Evolutionary conservation across 1,140 invertebrate genomes (phyloP).

Genomic region (Drosophila parabipectinata): DNA sequence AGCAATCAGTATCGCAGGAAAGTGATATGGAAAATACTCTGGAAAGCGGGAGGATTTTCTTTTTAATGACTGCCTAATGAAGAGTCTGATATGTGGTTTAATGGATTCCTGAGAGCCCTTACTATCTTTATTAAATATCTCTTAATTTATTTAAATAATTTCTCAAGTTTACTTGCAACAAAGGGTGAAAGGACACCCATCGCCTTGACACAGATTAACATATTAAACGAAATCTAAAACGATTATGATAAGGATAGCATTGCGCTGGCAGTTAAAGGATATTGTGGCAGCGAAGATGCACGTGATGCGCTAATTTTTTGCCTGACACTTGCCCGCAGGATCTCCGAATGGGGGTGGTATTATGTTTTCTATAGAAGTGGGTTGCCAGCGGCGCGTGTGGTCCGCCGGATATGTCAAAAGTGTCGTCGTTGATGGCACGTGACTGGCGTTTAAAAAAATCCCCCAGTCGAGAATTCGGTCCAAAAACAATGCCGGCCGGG

Average conservation of each 20-base stretch:
- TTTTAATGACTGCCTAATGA: slow-evolving; percentile 67
- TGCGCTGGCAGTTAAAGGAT: slow-evolving; percentile 63
- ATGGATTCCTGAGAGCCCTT: not conserved
- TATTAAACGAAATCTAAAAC: slow-evolving; percentile 81
- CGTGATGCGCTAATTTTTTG: slow-evolving; percentile 83
- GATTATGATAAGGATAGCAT: slow-evolving; percentile 43
- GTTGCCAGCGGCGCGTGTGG: slow-evolving; percentile 66
- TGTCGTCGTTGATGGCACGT: slow-evolving; percentile 78
- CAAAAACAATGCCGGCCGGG: slow-evolving; percentile 59
- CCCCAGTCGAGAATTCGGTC: slow-evolving; percentile 1
- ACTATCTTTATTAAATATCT: no score
- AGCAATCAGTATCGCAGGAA: slow-evolving; percentile 16
- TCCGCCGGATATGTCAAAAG: slow-evolving; percentile 83
- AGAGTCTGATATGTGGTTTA: slow-evolving; percentile 15
- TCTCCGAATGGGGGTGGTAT: slow-evolving; percentile 11
- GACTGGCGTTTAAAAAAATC: slow-evolving; percentile 64
- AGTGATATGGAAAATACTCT: slow-evolving; percentile 28
- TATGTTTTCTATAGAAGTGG: slow-evolving; percentile 5
- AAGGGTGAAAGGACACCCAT: not conserved
- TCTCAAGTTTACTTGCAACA: not conserved
- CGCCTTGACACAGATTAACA: slow-evolving; percentile 67
- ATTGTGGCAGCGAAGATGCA: slow-evolving; percentile 66
- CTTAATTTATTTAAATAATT: not conserved
- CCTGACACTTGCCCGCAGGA: slow-evolving; percentile 72
- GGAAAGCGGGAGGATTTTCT: slow-evolving; percentile 23